Evolutionary conservation across 2,113 vertebrate species (phyloP).

Genomic region (Daphoenositta chrysoptera): DNA sequence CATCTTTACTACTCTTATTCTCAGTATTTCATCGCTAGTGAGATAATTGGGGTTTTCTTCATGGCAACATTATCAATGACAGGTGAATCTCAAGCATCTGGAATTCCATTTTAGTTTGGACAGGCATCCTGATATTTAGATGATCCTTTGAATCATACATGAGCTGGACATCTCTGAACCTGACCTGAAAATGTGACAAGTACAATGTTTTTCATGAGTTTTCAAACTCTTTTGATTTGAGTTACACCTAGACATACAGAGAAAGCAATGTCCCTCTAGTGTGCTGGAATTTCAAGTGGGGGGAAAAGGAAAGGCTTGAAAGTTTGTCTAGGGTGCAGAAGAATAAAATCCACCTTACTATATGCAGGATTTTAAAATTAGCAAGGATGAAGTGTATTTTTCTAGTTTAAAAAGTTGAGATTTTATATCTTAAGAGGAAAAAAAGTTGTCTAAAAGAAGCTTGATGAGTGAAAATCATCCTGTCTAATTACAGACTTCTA

Average conservation of each 20-base stretch:
- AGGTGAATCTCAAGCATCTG: not conserved
- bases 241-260: not conserved
- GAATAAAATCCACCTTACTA: not conserved
- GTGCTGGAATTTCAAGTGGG: not conserved
- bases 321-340: not conserved
- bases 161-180: not conserved
- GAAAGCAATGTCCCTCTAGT: not conserved
- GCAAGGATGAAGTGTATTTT: not conserved
- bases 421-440: not conserved
- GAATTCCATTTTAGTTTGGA: not conserved
- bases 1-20: not conserved
- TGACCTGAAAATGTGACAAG: not conserved
- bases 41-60: not conserved
- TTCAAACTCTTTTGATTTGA: not conserved
- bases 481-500: slow-evolving; percentile 8
- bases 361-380: not conserved
- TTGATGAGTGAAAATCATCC: not conserved
- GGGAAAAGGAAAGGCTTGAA: not conserved
- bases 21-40: not conserved
- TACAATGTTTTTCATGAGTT: not conserved
- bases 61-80: not conserved
- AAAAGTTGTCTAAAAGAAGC: not conserved
- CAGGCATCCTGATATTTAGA: not conserved
- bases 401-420: not conserved
- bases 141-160: not conserved